Base-by-base conservation (phyloP, 2,113 vertebrate genomes). In the Phalacrocorax pelagicus region DNA sequence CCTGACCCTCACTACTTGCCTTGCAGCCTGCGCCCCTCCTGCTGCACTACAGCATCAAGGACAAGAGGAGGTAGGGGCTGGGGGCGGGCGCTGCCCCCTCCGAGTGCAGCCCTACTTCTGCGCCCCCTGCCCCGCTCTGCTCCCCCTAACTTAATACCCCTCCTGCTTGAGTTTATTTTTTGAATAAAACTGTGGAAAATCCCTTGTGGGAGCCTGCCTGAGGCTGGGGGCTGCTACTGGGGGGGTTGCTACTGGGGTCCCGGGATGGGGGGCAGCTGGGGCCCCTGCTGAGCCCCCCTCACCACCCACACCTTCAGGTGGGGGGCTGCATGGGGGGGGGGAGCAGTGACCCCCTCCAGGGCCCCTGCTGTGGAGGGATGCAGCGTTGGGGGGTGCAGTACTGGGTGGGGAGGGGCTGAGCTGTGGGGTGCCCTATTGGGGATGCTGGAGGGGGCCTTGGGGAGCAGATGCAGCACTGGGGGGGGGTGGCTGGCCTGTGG, bases 21-120 rank as follows among this genome's bases (percentile, higher is more conserved):
- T 79, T 86, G 24, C 95, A 98, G 98, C 98, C 98, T 0, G 98
- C 98, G 0, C 98, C 98, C n/a, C 97, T 98, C 94, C 96, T 98
- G 81, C 97, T 98, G 82, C 98, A 98, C 72, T 98, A 98, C 98
- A 98, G 98, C 88, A 98, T 98, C 90, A 98, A 98, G 96, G 98
- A 98, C 96, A 98, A 98, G 97, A 97, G 98, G 97, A 98, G 98
- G 98, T 98, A 98, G 98, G 96, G 96, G 96, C 49, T 36, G 94
- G 95, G 66, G 65, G 18, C 3, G 36, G 77, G 82, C 3, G 17
- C 80, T 81, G 67, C 78, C 85, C 77, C 49, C 44, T 14, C 88
- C 23, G 14, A 85, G 36, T 47, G 44, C 44, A 51, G 82, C 89
- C 81, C 78, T 38, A 15, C 51, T 82, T 70, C 92, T 1, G 3